Percentiles rank a stretch among this genome's conserved stretches.
These are phyloP conservation scores for Volucella inflata DNA, from an alignment of 2,888 invertebrate species.

Conservation along the genomic window DNA sequence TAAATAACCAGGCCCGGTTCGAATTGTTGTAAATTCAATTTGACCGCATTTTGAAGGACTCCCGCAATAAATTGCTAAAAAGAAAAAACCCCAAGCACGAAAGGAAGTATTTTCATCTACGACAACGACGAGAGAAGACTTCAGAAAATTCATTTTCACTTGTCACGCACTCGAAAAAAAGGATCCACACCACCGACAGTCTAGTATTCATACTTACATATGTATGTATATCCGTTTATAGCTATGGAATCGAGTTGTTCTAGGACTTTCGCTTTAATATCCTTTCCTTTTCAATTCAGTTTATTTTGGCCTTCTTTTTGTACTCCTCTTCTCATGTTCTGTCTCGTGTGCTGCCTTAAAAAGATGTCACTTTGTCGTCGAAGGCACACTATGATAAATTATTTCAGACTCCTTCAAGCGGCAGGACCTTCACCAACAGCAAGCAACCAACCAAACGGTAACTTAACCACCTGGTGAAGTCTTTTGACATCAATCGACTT, in stretches of 20 bases:
- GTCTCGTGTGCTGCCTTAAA: background rate
- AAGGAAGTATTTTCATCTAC: slow-evolving; percentile 1
- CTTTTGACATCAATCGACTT: slow-evolving; percentile 46
- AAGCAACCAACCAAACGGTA: slow-evolving; percentile 5
- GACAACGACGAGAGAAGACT: background rate
- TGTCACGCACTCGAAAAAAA: slow-evolving; percentile 47
- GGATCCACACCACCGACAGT: slow-evolving; percentile 1
- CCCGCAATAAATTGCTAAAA: slow-evolving; percentile 44
- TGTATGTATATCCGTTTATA: background rate
- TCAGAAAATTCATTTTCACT: slow-evolving; percentile 47
- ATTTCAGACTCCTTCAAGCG: slow-evolving; percentile 25
- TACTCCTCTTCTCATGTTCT: background rate
- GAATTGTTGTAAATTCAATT: slow-evolving; percentile 64
- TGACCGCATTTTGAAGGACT: slow-evolving; percentile 59
- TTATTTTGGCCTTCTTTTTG: background rate
- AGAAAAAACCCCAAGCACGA: background rate
- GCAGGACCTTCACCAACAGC: background rate
- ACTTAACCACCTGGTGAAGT: slow-evolving; percentile 52
- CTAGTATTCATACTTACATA: background rate
- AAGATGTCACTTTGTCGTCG: slow-evolving; percentile 56
- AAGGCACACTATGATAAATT: slow-evolving; percentile 63
- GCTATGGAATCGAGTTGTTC: slow-evolving; percentile 23
- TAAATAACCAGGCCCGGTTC: slow-evolving; percentile 49
- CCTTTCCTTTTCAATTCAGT: slow-evolving; percentile 27
- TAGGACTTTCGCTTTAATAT: slow-evolving; percentile 42